Conservation (phyloP, 2,888 invertebrate genomes). For the Apotomis betuletana region DNA sequence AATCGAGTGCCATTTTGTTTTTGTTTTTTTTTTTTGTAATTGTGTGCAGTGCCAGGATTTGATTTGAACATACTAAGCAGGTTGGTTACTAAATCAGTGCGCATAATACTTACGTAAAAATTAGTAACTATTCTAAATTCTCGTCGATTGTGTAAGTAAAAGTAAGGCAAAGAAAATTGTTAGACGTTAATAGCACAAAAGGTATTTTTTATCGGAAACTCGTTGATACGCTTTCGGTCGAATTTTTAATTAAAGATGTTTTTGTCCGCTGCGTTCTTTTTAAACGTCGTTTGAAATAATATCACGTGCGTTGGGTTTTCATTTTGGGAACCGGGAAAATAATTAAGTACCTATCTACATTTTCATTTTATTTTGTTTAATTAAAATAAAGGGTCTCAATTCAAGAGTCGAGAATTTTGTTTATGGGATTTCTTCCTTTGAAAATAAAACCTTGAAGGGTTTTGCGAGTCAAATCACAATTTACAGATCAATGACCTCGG, state of each 20-base stretch:
- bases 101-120: constrained; percentile 43
- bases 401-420: background rate
- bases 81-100: constrained; percentile 54
- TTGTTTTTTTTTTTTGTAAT: constrained; percentile 56
- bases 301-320: constrained; percentile 18
- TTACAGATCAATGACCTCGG: background rate
- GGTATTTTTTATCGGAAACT: constrained; percentile 44
- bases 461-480: constrained; percentile 2
- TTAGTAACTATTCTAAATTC: constrained; percentile 42
- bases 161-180: constrained; percentile 46
- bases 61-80: constrained; percentile 53
- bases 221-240: constrained; percentile 44
- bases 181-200: constrained; percentile 40
- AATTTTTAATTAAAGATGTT: constrained; percentile 31
- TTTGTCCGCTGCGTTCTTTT: constrained; percentile 14
- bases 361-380: constrained; percentile 10
- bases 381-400: background rate
- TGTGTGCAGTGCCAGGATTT: constrained; percentile 74
- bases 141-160: constrained; percentile 50
- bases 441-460: too few relatives aligned
- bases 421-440: background rate
- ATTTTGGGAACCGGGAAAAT: constrained; percentile 21
- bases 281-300: constrained; percentile 6
- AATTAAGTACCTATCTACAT: constrained; percentile 18
- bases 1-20: constrained; percentile 60